Base-by-base conservation (phyloP, 2,888 invertebrate genomes). In the Axea sp. region DNA sequence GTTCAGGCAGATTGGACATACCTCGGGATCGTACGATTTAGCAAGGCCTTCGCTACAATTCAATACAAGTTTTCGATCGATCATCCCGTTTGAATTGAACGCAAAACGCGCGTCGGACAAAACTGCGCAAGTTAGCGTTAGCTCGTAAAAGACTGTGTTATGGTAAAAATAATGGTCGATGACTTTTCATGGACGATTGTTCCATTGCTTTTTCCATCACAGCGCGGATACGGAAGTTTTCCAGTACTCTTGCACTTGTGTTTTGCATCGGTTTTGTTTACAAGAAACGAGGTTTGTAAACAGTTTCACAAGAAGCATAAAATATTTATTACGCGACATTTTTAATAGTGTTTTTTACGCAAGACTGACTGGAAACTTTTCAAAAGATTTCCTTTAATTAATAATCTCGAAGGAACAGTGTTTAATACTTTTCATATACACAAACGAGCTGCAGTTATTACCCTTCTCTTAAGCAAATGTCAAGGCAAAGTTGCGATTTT, bases 1-100 rank as follows among this genome's bases (percentile, higher is more conserved):
- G n/a, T n/a, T n/a, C n/a, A n/a, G n/a, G n/a, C 82, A 81, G 26
- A 81, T 80, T 35, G 82, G 81, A 35, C 81, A 81, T 6, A 78
- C 45, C 24, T 80, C 80, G 12, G 47, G 64, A 62, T 78, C 75
- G 47, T 73, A 75, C 5, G 71, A 43, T 39, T 55, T 64, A 24
- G 35, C 39, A 24, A 41, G 72, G 12, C 24, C 35, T 31, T 35
- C 26, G 17, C 65, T 65, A 11, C 31, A 8, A 39, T 57, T 68
- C 31, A 33, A 59, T 30, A 57, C 53, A 43, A 51, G 14, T 41
- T 37, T 0, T 5, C 51, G 4, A 51, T 51, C 51, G 51, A 51
- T 51, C 51, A 51, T 49, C 12, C 33, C 30, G 22, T 49, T 49
- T 33, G 22, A 49, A 47, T 31, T 47, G 30, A 47, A 47, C 19